Percentiles rank a stretch among this genome's conserved stretches.
Evolutionary conservation across 1,140 invertebrate genomes (phyloP).

Genomic region (Amphibalanus amphitrite): DNA sequence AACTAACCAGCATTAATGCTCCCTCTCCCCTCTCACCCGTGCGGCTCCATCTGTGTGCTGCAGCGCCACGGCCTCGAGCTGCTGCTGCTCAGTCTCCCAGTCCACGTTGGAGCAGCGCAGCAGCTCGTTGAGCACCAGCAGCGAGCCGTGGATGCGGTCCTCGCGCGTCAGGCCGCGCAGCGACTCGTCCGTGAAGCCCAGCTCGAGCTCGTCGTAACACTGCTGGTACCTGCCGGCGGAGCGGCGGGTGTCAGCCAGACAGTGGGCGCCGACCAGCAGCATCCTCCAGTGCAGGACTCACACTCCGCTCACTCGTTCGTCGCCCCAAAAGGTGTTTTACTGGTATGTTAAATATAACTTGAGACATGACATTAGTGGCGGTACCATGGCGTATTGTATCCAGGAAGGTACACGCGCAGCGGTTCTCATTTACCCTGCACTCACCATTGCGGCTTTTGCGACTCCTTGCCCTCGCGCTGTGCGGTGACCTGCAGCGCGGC

Average conservation of each 20-base stretch:
- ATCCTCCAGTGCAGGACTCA: too few species aligned
- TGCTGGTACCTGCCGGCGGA: slow-evolving; percentile 40
- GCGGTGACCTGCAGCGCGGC: slow-evolving; percentile 85
- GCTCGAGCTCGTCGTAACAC: slow-evolving; percentile 74
- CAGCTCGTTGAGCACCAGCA: slow-evolving; percentile 87
- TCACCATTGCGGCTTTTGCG: slow-evolving; percentile 75
- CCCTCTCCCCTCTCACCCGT: slow-evolving; percentile 88
- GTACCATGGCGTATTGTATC: too few species aligned
- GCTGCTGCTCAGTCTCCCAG: slow-evolving; percentile 65
- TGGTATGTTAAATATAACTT: too few species aligned
- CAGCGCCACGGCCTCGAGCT: slow-evolving; percentile 61
- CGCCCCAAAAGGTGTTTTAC: slow-evolving; percentile 84
- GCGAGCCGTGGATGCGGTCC: slow-evolving; percentile 78
- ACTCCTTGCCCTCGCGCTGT: slow-evolving; percentile 72
- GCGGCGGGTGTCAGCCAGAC: too few species aligned
- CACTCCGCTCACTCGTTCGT: too few species aligned
- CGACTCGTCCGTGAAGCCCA: slow-evolving; percentile 58
- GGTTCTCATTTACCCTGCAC: too few species aligned
- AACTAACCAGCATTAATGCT: too few species aligned
- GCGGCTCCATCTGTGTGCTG: slow-evolving; percentile 91
- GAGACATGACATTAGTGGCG: too few species aligned
- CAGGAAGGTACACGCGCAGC: too few species aligned
- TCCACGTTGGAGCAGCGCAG: slow-evolving; percentile 75
- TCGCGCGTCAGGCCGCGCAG: slow-evolving; percentile 52
- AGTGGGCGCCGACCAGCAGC: too few species aligned